phyloP scores from a whole-genome alignment of 23 tunicate genomes.

The Halocynthia aurantium region DNA sequence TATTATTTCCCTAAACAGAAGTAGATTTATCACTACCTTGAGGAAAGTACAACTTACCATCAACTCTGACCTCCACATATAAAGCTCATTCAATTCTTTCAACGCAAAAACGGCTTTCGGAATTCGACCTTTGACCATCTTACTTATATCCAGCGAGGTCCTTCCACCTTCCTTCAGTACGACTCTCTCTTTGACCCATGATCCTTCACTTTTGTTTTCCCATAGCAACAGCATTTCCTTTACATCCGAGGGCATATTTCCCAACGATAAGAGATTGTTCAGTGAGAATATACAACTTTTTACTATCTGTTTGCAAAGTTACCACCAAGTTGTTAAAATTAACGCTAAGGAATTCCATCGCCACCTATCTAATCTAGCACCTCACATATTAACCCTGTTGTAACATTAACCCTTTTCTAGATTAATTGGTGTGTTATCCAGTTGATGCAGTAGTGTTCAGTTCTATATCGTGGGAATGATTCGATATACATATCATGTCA shows the following conservation, averaged over 20 bases:
- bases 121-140: background rate
- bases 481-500: too few relatives aligned
- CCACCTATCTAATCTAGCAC: too few relatives aligned
- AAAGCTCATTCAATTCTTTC: background rate
- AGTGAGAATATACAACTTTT: too few relatives aligned
- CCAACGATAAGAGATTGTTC: too few relatives aligned
- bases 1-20: too few relatives aligned
- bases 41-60: background rate
- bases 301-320: background rate
- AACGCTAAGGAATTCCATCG: background rate
- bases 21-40: too few relatives aligned
- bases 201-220: background rate
- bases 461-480: too few relatives aligned
- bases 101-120: conserved; percentile 3
- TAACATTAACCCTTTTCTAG: too few relatives aligned
- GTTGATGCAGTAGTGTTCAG: too few relatives aligned
- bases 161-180: conserved; percentile 12
- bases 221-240: background rate
- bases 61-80: conserved; percentile 5
- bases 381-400: too few relatives aligned
- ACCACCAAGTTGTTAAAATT: background rate
- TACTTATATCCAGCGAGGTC: conserved; percentile 3
- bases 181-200: conserved; percentile 1
- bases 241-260: background rate
- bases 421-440: too few relatives aligned